Evolutionary conservation across 2,113 vertebrate species (phyloP).

Genomic region (Urocolius indicus): DNA sequence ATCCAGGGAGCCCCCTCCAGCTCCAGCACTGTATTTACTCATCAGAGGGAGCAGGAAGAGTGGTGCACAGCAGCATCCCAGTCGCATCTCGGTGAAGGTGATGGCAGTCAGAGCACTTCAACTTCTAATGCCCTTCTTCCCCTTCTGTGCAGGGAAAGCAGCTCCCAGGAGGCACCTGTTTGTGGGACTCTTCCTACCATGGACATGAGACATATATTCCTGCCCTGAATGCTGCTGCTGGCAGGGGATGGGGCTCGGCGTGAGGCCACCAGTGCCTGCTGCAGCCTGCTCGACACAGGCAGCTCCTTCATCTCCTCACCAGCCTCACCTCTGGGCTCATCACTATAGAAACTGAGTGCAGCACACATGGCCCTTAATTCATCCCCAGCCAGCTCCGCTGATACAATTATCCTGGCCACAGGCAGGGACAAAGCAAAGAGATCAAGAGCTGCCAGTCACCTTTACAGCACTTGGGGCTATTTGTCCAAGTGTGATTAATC

Average conservation of each 20-base stretch:
- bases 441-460: not conserved
- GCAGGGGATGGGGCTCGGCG: rapidly evolving
- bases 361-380: not conserved
- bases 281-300: rapidly evolving
- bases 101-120: not conserved
- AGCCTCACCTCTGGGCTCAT: not conserved
- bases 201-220: not conserved
- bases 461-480: not conserved
- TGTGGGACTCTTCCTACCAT: not conserved
- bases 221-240: not conserved
- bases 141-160: not conserved
- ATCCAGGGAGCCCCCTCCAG: not conserved
- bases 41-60: not conserved
- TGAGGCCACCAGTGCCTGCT: not conserved
- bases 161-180: not conserved
- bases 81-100: not conserved
- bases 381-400: not conserved
- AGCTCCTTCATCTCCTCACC: not conserved
- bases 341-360: not conserved
- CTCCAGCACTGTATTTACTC: not conserved
- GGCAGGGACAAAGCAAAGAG: not conserved
- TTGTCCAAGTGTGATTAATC: not conserved
- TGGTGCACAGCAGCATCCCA: not conserved
- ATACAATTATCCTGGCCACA: not conserved
- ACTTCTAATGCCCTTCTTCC: not conserved